Base-by-base conservation (phyloP, 2,113 vertebrate species). In the Apus apus region DNA sequence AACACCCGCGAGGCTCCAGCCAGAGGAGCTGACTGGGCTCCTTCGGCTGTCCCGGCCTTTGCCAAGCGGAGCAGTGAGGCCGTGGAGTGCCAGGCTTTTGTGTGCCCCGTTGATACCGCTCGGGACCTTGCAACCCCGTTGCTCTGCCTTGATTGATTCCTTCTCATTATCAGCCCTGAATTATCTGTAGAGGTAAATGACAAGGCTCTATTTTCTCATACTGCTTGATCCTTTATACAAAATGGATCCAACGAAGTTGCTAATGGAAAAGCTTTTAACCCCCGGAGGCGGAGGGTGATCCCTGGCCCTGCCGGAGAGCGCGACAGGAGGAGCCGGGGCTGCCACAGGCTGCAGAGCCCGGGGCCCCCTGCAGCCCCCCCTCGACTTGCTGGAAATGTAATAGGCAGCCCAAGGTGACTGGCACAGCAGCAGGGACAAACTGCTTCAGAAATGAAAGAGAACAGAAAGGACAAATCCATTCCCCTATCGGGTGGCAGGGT, bases 181-280 rank as follows among this genome's bases (percentile, higher is more conserved):
- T 95, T 93, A 89, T 90, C 84, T 80, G 82, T 79, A 36, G 87
- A 96, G 92, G 81, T 80, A 94, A 86, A 95, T 96, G 95, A 90
- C 97, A 96, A 61, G 91, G 62, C 92, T 96, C 96, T 94, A 89
- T 97, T 96, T 97, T 88, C 91, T 92, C 71, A 8, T 27, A 40
- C 83, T 5, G 51, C 91, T 97, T 95, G 93, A 76, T 95, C 93
- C 93, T 79, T 71, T 95, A 95, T 58, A 72, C 93, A 90, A 22
- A 46, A 83, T 15, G 90, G 90, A 78, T 90, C 93, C 93, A 81
- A 17, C 3, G 12, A 72, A 87, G 78, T 77, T 91, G 95, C 88
- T 93, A 96, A 98, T 93, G 88, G 95, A 97, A 97, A 98, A 95
- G 97, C 98, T 98, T 98, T 98, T 98, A 98, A 96, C 97, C 97